Conservation (phyloP, 2,888 invertebrate species). For the Leptinotarsa haldemani region DNA sequence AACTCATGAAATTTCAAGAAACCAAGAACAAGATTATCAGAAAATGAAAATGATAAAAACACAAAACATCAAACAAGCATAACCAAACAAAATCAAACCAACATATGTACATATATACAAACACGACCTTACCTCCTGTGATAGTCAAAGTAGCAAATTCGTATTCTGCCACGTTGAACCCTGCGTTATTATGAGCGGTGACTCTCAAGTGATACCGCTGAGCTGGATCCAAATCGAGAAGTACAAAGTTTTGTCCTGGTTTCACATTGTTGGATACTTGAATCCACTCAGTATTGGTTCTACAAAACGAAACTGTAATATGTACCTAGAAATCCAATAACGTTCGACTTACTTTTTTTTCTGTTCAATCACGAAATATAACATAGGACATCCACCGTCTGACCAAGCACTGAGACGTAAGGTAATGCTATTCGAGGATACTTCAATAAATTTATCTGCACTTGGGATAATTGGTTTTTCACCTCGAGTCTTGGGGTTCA, state of each 20-base stretch:
- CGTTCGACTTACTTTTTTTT: conserved; percentile 82
- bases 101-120: conserved; percentile 50
- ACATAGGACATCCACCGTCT: conserved; percentile 95
- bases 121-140: conserved; percentile 82
- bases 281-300: conserved; percentile 90
- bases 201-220: conserved; percentile 94
- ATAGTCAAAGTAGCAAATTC: conserved; percentile 95
- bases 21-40: conserved; percentile 23
- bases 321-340: not conserved
- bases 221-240: conserved; percentile 91
- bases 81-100: conserved; percentile 31
- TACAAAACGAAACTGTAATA: conserved; percentile 57
- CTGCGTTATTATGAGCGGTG: conserved; percentile 95
- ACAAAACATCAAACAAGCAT: conserved; percentile 31
- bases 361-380: conserved; percentile 94
- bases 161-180: conserved; percentile 94
- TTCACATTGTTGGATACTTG: conserved; percentile 94
- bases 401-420: conserved; percentile 94
- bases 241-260: conserved; percentile 90
- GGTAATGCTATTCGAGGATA: conserved; percentile 92
- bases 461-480: conserved; percentile 93
- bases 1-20: not conserved
- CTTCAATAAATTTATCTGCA: conserved; percentile 90
- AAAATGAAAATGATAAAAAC: conserved; percentile 30
- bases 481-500: conserved; percentile 91